Evolutionary conservation across 2,113 vertebrate genomes (phyloP).

Genomic region (Sylvilagus bachmani): DNA sequence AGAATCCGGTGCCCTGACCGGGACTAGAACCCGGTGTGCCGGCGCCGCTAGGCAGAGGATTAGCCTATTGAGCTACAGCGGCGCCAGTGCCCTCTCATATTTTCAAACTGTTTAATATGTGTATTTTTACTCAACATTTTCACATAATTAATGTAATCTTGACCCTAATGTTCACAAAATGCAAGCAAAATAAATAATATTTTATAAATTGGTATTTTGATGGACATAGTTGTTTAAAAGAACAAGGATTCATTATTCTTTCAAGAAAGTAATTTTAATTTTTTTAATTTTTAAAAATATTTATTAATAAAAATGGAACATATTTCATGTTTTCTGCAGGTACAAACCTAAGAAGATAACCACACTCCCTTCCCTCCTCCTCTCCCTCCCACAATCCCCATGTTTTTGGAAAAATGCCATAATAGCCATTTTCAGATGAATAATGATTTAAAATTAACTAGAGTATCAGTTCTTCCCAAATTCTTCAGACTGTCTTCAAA

Average conservation of each 20-base stretch:
- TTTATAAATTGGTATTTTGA: slow-evolving; percentile 60
- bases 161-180: slow-evolving; percentile 25
- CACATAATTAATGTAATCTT: slow-evolving; percentile 68
- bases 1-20: too few species aligned
- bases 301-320: neutral
- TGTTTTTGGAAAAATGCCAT: slow-evolving; percentile 21
- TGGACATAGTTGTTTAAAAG: slow-evolving; percentile 15
- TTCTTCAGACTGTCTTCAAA: neutral
- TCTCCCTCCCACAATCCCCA: neutral
- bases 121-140: slow-evolving; percentile 49
- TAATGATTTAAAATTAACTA: slow-evolving; percentile 36
- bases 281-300: neutral
- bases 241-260: slow-evolving; percentile 52
- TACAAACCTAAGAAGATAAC: too few species aligned
- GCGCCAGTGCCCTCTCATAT: too few species aligned
- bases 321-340: too few species aligned
- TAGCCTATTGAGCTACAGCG: too few species aligned
- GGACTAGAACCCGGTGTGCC: too few species aligned
- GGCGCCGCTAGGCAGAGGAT: too few species aligned
- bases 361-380: too few species aligned
- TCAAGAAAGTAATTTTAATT: slow-evolving; percentile 56
- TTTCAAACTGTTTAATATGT: slow-evolving; percentile 53
- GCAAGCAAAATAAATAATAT: slow-evolving; percentile 56
- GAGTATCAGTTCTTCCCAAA: neutral
- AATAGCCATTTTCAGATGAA: slow-evolving; percentile 30